A percentile compares a stretch with the other conserved stretches of the same genome.
Conservation (phyloP, 2,888 invertebrate genomes). For the Sisyra terminalis region DNA sequence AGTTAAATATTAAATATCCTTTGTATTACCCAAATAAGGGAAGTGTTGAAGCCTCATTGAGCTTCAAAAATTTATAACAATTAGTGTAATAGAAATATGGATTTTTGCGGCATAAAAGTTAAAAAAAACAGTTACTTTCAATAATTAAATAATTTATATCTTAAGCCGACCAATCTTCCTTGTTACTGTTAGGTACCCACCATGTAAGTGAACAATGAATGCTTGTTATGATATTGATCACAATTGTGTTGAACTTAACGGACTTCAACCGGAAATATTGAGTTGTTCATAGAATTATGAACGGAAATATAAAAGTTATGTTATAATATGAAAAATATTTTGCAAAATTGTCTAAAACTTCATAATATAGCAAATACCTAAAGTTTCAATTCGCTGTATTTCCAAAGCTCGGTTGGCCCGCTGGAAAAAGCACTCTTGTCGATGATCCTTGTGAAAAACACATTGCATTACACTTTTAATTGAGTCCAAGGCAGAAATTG, state of each 20-base stretch:
- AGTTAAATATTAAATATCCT: too few species aligned
- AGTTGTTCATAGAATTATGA: neutral
- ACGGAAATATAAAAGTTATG: neutral
- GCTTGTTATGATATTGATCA: neutral
- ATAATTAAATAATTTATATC: too few species aligned
- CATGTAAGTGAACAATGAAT: neutral
- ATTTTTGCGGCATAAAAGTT: too few species aligned
- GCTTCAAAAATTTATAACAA: too few species aligned
- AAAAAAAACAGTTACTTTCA: too few species aligned
- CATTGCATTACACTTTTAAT: conserved; percentile 1
- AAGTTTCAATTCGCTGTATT: neutral
- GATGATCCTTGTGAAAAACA: conserved; percentile 3
- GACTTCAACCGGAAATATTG: too few species aligned
- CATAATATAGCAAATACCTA: conserved; percentile 4
- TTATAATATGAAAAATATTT: neutral
- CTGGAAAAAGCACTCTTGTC: conserved; percentile 3
- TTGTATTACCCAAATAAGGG: too few species aligned
- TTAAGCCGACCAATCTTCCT: too few species aligned
- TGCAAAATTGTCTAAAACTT: neutral
- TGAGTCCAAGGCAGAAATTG: neutral
- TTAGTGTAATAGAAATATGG: too few species aligned
- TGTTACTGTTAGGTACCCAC: too few species aligned
- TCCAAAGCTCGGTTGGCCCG: conserved; percentile 6
- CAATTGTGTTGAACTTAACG: neutral
- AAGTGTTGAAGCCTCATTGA: too few species aligned